These are phyloP conservation scores for Crocuta crocuta DNA, from an alignment of 2,113 vertebrate genomes.

Conservation along the genomic window DNA sequence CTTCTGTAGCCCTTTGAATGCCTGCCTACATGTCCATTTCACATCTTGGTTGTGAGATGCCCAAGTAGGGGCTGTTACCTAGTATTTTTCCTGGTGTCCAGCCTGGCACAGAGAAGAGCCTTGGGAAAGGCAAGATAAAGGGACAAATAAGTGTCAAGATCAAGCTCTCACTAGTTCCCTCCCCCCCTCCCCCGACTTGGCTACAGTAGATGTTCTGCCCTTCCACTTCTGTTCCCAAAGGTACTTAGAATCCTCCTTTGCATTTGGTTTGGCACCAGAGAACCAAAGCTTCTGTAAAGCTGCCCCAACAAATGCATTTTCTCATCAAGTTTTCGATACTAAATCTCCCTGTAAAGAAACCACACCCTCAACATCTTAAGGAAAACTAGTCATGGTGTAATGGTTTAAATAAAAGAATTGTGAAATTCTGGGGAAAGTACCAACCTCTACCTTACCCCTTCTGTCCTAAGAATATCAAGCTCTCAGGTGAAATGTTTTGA, in stretches of 20 bases:
- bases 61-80: not conserved
- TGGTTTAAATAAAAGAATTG: conserved; percentile 24
- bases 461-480: not conserved
- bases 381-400: conserved; percentile 26
- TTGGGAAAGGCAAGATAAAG: not conserved
- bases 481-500: conserved; percentile 18
- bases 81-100: not conserved
- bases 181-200: not conserved
- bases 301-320: conserved; percentile 34
- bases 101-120: not conserved
- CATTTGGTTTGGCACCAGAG: conserved; percentile 43
- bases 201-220: not conserved
- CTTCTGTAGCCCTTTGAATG: not conserved
- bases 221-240: not conserved
- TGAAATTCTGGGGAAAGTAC: not conserved
- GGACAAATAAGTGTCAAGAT: not conserved
- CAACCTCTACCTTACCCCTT: not conserved
- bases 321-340: not conserved
- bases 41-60: not conserved
- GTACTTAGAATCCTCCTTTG: not conserved
- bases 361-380: not conserved
- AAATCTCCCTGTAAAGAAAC: conserved; percentile 19
- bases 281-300: conserved; percentile 15
- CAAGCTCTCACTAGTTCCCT: not conserved
- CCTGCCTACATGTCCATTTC: not conserved